Conservation (phyloP, 2,113 vertebrate genomes). For the Scopus umbretta region DNA sequence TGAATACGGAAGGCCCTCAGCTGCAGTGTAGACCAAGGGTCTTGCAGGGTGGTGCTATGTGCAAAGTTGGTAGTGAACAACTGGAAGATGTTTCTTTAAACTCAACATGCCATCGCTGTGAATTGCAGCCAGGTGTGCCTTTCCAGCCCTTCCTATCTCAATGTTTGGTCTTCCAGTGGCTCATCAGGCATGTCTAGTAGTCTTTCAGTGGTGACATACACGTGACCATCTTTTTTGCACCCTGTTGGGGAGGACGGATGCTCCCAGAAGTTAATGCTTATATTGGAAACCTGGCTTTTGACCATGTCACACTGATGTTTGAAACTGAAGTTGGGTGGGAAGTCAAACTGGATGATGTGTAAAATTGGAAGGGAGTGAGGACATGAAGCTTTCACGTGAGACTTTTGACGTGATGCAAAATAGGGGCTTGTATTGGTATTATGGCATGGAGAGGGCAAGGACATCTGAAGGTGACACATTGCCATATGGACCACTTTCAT, state of each 20-base stretch:
- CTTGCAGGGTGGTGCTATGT: too few species aligned
- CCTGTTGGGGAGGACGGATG: not conserved
- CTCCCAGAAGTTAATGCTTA: not conserved
- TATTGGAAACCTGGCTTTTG: not conserved
- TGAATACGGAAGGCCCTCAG: not conserved
- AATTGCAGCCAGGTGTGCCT: not conserved
- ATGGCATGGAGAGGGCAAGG: not conserved
- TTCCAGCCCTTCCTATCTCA: not conserved
- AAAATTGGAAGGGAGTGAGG: not conserved
- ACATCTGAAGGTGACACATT: not conserved
- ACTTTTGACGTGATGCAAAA: not conserved
- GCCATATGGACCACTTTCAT: too few species aligned
- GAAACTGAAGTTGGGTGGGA: not conserved
- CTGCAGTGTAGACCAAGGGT: not conserved
- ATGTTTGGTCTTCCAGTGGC: not conserved
- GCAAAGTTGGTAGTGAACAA: not conserved
- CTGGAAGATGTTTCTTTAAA: not conserved
- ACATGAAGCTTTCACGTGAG: not conserved
- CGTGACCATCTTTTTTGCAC: not conserved
- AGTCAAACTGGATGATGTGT: not conserved
- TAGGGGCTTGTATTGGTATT: not conserved
- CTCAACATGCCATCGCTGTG: not conserved
- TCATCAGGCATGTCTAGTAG: not conserved
- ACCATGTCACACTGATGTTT: not conserved
- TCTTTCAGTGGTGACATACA: not conserved